Evolutionary conservation across 1,140 invertebrate genomes (phyloP).

Genomic region (Scaptomyza hsui): DNA sequence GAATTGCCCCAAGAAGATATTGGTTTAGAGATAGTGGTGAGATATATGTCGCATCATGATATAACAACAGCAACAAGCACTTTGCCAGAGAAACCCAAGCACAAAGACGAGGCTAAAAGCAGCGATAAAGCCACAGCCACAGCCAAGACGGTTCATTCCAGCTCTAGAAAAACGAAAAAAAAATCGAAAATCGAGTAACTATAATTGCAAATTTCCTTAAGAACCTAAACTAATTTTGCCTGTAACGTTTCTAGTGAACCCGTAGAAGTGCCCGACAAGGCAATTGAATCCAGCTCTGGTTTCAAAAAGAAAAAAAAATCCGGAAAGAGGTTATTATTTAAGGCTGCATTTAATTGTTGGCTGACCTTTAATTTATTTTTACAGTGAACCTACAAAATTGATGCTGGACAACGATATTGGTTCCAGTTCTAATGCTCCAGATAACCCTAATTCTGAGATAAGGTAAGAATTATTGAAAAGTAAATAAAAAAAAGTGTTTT

Average conservation of each 20-base stretch:
- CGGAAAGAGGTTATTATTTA: not conserved
- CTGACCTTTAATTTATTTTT: not conserved
- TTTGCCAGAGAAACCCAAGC: constrained; percentile 17
- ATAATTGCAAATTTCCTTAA: no score
- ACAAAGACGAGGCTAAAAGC: not conserved
- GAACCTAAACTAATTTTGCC: no score
- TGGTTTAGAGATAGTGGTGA: constrained; percentile 32
- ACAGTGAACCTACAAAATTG: not conserved
- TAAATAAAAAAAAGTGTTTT: not conserved
- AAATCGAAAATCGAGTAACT: no score
- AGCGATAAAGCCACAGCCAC: not conserved
- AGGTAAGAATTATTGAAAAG: not conserved
- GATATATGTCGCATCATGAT: constrained; percentile 45
- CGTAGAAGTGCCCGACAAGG: no score
- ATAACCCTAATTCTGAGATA: not conserved
- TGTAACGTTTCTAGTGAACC: no score
- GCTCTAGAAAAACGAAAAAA: no score
- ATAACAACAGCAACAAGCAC: not conserved
- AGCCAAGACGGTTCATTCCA: not conserved
- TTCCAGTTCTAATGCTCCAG: not conserved
- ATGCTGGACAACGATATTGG: no score
- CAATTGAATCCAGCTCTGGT: not conserved
- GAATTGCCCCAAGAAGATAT: constrained; percentile 5
- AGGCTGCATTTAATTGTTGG: not conserved
- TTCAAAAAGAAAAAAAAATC: not conserved